These are phyloP conservation scores for Teleogryllus oceanicus DNA, from an alignment of 2,888 invertebrate species.

Conservation along the genomic window DNA sequence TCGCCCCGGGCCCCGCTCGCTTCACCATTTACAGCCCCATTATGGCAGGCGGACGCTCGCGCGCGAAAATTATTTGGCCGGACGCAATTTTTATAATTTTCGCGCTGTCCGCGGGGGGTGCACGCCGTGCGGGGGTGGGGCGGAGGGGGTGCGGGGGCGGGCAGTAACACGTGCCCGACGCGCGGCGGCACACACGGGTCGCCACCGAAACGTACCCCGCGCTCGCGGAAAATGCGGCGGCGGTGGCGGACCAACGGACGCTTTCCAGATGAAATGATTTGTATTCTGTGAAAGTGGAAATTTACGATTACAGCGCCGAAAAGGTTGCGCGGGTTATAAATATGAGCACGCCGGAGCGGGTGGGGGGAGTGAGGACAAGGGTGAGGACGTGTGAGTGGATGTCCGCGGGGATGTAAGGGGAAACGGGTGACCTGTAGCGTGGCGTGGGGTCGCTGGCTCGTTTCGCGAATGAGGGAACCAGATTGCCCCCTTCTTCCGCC, in stretches of 20 bases:
- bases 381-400: background rate
- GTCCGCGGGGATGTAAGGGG: background rate
- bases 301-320: slow-evolving; percentile 6
- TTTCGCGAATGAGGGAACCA: slow-evolving; percentile 4
- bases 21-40: too few species aligned
- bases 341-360: background rate
- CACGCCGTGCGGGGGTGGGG: too few species aligned
- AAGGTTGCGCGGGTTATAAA: background rate
- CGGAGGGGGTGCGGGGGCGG: too few species aligned
- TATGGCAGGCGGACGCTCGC: too few species aligned
- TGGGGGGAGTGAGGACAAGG: background rate
- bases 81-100: too few species aligned
- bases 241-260: background rate
- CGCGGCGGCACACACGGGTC: too few species aligned
- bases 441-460: background rate
- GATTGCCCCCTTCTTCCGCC: background rate
- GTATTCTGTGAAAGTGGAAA: slow-evolving; percentile 5
- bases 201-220: too few species aligned
- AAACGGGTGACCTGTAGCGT: background rate
- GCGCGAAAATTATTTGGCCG: too few species aligned
- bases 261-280: background rate
- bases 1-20: too few species aligned
- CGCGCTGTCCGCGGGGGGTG: too few species aligned
- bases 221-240: too few species aligned
- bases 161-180: too few species aligned